These are phyloP conservation scores for Cotesia vestalis DNA, from an alignment of 1,140 invertebrate genomes.

Conservation along the genomic window DNA sequence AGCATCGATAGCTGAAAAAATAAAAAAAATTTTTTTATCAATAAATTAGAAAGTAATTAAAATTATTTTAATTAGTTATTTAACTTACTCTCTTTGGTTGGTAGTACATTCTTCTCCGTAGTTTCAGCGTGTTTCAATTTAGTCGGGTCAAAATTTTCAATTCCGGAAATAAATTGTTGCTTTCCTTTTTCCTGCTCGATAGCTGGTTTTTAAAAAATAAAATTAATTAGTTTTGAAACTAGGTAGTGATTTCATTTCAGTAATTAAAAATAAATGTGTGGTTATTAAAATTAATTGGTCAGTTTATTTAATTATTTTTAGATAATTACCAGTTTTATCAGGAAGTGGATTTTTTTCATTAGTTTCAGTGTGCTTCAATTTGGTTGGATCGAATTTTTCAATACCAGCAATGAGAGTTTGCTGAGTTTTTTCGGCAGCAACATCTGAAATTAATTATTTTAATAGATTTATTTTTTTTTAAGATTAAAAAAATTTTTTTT, in stretches of 20 bases:
- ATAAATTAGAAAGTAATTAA: not conserved
- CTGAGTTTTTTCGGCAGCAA: constrained; percentile 86
- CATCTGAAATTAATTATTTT: constrained; percentile 69
- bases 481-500: no score
- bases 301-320: not conserved
- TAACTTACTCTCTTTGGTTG: constrained; percentile 73
- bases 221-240: constrained; percentile 27
- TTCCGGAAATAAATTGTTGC: constrained; percentile 84
- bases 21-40: not conserved
- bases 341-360: constrained; percentile 93
- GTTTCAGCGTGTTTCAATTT: constrained; percentile 91
- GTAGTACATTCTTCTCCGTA: constrained; percentile 88
- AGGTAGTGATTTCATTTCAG: constrained; percentile 2
- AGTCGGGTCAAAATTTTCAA: constrained; percentile 85
- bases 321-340: constrained; percentile 86
- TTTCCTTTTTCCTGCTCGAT: constrained; percentile 89
- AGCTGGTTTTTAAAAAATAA: constrained; percentile 65
- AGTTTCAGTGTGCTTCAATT: constrained; percentile 91
- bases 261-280: not conserved
- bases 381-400: constrained; percentile 81
- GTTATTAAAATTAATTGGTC: not conserved
- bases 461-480: not conserved
- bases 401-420: constrained; percentile 86
- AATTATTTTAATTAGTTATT: no score
- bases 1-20: constrained; percentile 58